Base-by-base conservation (phyloP, 1,140 invertebrate species). In the Amyelois transitella region DNA sequence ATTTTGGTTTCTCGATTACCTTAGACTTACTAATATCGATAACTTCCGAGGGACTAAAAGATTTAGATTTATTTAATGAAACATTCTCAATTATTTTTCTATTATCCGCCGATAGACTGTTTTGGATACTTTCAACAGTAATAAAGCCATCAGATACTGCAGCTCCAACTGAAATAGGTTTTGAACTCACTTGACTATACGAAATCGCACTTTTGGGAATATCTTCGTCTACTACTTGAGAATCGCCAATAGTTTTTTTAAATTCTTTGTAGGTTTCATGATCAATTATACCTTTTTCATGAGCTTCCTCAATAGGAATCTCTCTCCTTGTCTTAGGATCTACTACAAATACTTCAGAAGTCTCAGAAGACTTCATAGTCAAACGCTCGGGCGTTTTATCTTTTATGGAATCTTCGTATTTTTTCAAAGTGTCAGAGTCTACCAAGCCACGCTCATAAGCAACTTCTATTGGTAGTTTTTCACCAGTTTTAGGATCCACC, bases 381-480 rank as follows among this genome's bases (percentile, higher is more conserved):
- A n/a, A n/a, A 44, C 18, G 43, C 38, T 78, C 79, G 7, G 77
- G 72, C 12, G 80, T 67, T 52, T 63, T 80, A 22, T 76, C 77
- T 56, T 71, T 74, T 24, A 86, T 70, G 18, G 81, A 87, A 43
- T 86, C 81, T 64, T 90, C 86, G 55, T 90, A 89, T 86, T 89
- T 92, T 81, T 89, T 88, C 52, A 90, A 90, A 5, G 90, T 91
- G 18, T 88, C 80, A 47, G 91, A 77, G 83, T 94, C 92, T n/a
- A 94, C 92, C 20, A 96, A 84, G 1, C 95, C 95, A 56, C 93
- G 88, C 81, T 95, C 92, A 43, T 96, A 91, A 20, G 96, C 96
- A 32, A 95, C 93, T 83, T 96, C 92, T 66, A 94, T 90, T 0
- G 94, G 92, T 28, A 96, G 84, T 73, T 93, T 91, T 74, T 94